A percentile compares a stretch with the other conserved stretches of the same genome.
phyloP scores from a whole-genome alignment of 1,140 invertebrate species.

The Acyrthosiphon pisum region DNA sequence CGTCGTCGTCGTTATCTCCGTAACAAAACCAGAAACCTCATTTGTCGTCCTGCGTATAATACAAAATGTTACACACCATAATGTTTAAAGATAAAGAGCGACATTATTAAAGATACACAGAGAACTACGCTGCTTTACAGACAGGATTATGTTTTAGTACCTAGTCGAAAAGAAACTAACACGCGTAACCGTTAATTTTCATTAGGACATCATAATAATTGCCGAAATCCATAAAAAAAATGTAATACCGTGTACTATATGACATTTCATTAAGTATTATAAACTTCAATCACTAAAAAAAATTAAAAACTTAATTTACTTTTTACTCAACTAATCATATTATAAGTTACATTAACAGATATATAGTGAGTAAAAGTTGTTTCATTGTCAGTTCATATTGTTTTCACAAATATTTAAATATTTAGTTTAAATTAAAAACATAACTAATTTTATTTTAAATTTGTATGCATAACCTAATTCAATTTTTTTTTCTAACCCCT shows the following conservation, averaged over 20 bases:
- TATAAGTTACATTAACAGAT: not conserved
- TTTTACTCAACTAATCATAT: no score
- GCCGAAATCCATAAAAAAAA: not conserved
- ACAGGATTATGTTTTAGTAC: not conserved
- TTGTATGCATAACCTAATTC: not conserved
- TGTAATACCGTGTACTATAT: not conserved
- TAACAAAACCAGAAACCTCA: not conserved
- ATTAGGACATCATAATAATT: not conserved
- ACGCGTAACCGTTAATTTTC: not conserved
- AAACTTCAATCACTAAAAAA: not conserved
- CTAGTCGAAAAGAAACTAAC: not conserved
- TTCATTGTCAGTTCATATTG: no score
- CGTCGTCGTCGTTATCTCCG: not conserved
- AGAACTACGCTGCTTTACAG: not conserved
- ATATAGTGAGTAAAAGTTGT: not conserved
- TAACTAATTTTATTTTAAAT: no score
- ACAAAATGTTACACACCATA: slow-evolving; percentile 5
- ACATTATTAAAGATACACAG: not conserved
- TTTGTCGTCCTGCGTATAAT: not conserved
- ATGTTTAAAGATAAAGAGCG: not conserved
- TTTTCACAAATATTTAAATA: not conserved
- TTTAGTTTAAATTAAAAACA: not conserved
- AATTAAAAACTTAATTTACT: not conserved
- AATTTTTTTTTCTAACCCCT: not conserved
- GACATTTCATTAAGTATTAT: not conserved